Conservation (phyloP, 2,888 invertebrate genomes). For the Adela reaumurella region DNA sequence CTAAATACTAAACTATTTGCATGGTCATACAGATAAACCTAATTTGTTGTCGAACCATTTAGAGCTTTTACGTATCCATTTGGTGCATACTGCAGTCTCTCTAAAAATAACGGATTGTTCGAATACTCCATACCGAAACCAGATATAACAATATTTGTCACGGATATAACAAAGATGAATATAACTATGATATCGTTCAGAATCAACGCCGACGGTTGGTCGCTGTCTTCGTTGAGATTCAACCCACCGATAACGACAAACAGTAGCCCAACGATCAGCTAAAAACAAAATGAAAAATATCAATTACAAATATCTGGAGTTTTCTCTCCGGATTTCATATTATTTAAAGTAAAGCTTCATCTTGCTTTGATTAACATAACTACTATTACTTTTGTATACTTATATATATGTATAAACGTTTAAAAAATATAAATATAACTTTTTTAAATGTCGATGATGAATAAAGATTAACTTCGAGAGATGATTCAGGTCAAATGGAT, state of each 20-base stretch:
- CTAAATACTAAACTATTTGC: too few relatives aligned
- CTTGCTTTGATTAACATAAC: too few relatives aligned
- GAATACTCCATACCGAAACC: constrained; percentile 82
- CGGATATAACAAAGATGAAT: constrained; percentile 76
- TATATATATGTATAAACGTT: too few relatives aligned
- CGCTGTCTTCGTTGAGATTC: constrained; percentile 72
- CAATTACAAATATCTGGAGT: too few relatives aligned
- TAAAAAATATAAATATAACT: too few relatives aligned
- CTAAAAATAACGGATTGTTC: constrained; percentile 58
- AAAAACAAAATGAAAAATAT: constrained; percentile 34
- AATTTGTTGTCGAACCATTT: constrained; percentile 21
- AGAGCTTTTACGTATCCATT: constrained; percentile 30
- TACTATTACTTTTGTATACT: too few relatives aligned
- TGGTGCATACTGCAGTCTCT: constrained; percentile 37
- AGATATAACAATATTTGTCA: constrained; percentile 77
- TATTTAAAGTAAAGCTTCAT: too few relatives aligned
- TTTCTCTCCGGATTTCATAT: too few relatives aligned
- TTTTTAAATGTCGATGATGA: too few relatives aligned
- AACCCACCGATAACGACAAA: constrained; percentile 80
- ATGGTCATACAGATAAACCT: too few relatives aligned
- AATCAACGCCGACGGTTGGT: constrained; percentile 72
- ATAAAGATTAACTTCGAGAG: too few relatives aligned
- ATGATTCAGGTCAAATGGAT: too few relatives aligned
- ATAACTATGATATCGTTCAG: constrained; percentile 79
- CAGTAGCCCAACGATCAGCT: constrained; percentile 78